Evolutionary conservation across 1,140 invertebrate species (phyloP).

Genomic region (Pseudachorutes palmiensis): DNA sequence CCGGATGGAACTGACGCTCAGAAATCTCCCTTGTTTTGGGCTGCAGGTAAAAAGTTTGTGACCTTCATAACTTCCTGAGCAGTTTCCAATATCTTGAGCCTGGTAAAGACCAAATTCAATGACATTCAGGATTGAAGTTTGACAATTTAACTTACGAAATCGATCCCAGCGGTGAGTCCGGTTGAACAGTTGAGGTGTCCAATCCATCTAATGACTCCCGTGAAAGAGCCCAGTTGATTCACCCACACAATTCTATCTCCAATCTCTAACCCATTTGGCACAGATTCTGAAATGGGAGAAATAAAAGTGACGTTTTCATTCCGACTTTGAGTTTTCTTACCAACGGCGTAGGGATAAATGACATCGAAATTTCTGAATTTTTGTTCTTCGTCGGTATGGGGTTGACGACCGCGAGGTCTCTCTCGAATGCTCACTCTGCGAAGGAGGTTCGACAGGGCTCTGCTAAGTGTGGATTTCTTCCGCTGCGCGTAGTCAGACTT

Average conservation of each 20-base stretch:
- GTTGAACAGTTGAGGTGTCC: not conserved
- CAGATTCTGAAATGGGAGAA: not conserved
- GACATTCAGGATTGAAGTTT: not conserved
- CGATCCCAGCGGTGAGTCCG: not conserved
- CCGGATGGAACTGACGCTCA: not conserved
- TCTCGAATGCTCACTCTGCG: not conserved
- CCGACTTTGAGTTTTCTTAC: not conserved
- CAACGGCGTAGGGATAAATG: slow-evolving; percentile 4
- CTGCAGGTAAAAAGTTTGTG: not conserved
- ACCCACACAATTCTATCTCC: not conserved
- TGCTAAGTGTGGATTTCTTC: not conserved
- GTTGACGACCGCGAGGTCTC: not conserved
- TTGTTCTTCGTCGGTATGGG: not conserved
- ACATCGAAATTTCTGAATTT: slow-evolving; percentile 1
- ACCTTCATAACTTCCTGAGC: not conserved
- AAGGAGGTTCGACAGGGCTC: not conserved
- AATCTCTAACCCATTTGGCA: not conserved
- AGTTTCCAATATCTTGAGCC: not conserved
- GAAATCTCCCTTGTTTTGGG: not conserved
- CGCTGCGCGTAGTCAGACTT: not conserved
- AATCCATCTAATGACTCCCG: not conserved
- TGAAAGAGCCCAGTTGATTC: not conserved
- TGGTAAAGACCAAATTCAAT: not conserved
- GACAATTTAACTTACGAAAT: not conserved
- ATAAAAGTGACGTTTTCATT: too few species aligned